phyloP scores from a whole-genome alignment of 1,140 invertebrate genomes.

The Lasioglossum baleicum region DNA sequence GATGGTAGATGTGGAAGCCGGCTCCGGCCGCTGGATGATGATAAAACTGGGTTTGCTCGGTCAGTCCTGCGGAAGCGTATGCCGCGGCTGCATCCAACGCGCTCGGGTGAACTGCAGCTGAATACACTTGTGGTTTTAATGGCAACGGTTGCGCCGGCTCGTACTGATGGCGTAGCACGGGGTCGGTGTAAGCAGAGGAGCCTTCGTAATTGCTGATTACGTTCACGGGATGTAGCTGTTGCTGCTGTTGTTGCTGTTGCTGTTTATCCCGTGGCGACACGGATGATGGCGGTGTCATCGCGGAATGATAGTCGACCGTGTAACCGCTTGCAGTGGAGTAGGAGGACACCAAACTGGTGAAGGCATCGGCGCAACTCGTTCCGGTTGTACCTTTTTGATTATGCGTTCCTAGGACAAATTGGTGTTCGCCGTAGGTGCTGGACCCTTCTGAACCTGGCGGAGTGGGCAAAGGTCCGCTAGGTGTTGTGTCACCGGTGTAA shows the following conservation, averaged over 20 bases:
- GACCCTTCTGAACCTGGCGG: constrained; percentile 91
- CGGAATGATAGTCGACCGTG: constrained; percentile 90
- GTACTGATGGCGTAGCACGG: constrained; percentile 83
- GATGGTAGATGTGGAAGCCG: constrained; percentile 94
- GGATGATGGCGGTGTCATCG: constrained; percentile 96
- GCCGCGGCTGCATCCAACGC: constrained; percentile 82
- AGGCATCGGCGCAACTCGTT: constrained; percentile 81
- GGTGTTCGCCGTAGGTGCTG: constrained; percentile 86
- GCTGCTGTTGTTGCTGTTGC: constrained; percentile 80
- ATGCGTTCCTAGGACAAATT: constrained; percentile 84
- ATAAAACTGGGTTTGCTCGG: constrained; percentile 92
- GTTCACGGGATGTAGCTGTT: constrained; percentile 64
- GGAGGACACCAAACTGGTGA: constrained; percentile 82
- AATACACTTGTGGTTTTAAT: constrained; percentile 94
- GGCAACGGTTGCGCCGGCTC: constrained; percentile 87
- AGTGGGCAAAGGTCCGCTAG: constrained; percentile 88
- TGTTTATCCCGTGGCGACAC: constrained; percentile 95
- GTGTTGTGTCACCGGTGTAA: constrained; percentile 78
- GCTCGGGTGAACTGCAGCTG: constrained; percentile 82
- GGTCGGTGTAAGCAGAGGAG: constrained; percentile 74
- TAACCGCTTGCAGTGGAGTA: constrained; percentile 83
- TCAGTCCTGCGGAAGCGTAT: constrained; percentile 78
- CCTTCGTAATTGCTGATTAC: constrained; percentile 71
- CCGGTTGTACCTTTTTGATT: constrained; percentile 78
- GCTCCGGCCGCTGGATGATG: constrained; percentile 86